phyloP scores from a whole-genome alignment of 2,113 vertebrate genomes.

The Syngnathus floridae region DNA sequence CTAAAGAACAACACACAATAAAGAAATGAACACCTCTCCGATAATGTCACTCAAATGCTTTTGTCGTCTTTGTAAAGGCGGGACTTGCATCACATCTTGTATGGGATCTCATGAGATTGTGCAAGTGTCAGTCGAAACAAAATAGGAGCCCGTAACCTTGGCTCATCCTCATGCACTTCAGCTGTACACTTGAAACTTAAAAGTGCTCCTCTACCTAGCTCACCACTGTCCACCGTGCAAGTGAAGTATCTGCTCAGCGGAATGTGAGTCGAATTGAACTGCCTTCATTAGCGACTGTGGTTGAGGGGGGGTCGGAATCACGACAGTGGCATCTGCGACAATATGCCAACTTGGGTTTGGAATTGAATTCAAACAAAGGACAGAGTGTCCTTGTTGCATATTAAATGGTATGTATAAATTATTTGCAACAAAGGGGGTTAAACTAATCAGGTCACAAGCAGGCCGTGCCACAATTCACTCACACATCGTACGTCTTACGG shows the following conservation, averaged over 20 bases:
- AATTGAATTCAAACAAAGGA: constrained; percentile 32
- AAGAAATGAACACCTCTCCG: too few species aligned
- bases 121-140: constrained; percentile 16
- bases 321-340: constrained; percentile 21
- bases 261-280: constrained; percentile 52
- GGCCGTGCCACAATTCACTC: neutral
- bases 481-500: neutral
- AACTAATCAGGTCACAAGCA: neutral
- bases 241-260: constrained; percentile 30
- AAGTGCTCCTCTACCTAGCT: neutral
- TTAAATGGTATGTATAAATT: constrained; percentile 7
- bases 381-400: constrained; percentile 20
- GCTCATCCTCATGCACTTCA: constrained; percentile 23
- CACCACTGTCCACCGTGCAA: constrained; percentile 31
- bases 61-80: neutral
- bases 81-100: neutral
- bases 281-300: constrained; percentile 31
- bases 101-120: neutral
- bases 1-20: too few species aligned
- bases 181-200: constrained; percentile 26
- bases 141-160: constrained; percentile 28
- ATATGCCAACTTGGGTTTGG: constrained; percentile 1
- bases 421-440: constrained; percentile 1
- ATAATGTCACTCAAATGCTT: neutral
- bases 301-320: constrained; percentile 21